These are phyloP conservation scores for Hofmannophila pseudospretella DNA, from an alignment of 2,888 invertebrate species.

Conservation along the genomic window DNA sequence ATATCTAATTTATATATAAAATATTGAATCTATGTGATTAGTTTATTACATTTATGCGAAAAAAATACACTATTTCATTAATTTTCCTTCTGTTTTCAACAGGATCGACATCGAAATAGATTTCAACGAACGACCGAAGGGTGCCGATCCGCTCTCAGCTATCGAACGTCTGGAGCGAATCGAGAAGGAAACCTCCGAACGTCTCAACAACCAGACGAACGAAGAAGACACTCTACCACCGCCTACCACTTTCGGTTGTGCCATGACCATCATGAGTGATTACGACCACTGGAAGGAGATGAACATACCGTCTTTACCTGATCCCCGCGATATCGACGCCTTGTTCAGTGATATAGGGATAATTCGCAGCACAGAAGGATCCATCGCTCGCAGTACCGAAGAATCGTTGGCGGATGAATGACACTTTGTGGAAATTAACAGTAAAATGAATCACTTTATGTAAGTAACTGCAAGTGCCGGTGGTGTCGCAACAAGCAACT, in stretches of 20 bases:
- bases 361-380: background rate
- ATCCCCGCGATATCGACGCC: constrained; percentile 11
- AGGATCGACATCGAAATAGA: constrained; percentile 65
- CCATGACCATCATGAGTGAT: constrained; percentile 25
- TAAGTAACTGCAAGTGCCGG: too few species aligned
- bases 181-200: constrained; percentile 55
- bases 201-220: constrained; percentile 30
- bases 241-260: constrained; percentile 7
- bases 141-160: constrained; percentile 44
- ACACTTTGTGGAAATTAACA: too few species aligned
- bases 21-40: too few species aligned
- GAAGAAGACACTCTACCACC: constrained; percentile 7
- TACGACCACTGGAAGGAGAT: constrained; percentile 30
- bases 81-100: too few species aligned
- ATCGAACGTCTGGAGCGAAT: constrained; percentile 64
- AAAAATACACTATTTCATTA: too few species aligned
- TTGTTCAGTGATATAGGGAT: constrained; percentile 1
- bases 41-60: too few species aligned
- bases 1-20: too few species aligned
- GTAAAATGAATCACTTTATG: too few species aligned
- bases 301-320: constrained; percentile 10
- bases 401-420: background rate
- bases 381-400: background rate
- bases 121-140: constrained; percentile 42
- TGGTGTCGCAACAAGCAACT: too few species aligned